These are phyloP conservation scores for Natator depressus DNA, from an alignment of 2,113 vertebrate genomes.

Conservation along the genomic window DNA sequence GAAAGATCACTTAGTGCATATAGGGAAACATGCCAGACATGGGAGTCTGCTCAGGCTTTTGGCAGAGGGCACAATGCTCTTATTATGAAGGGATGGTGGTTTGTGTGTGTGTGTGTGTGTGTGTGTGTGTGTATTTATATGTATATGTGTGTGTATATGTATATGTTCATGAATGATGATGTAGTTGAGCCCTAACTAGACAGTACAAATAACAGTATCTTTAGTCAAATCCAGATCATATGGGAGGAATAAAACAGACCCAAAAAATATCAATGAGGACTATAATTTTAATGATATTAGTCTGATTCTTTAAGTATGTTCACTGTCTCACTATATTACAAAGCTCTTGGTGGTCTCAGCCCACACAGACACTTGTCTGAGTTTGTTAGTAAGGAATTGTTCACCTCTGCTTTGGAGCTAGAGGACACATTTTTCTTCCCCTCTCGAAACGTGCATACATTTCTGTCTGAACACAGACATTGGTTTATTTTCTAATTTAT, in stretches of 20 bases:
- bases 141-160: too few species aligned
- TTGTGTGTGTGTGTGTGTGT: too few species aligned
- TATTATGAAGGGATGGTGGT: not conserved
- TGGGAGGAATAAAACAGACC: conserved; percentile 38
- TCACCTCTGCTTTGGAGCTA: not conserved
- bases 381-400: not conserved
- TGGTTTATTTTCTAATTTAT: not conserved
- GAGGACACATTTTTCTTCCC: not conserved
- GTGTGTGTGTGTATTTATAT: too few species aligned
- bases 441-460: not conserved
- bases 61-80: not conserved
- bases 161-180: conserved; percentile 1
- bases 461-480: not conserved
- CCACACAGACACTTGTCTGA: not conserved
- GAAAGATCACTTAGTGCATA: not conserved
- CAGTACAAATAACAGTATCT: conserved; percentile 18
- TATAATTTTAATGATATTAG: conserved; percentile 21
- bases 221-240: conserved; percentile 12
- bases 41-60: not conserved
- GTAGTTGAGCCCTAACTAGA: conserved; percentile 41
- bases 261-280: not conserved
- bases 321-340: not conserved
- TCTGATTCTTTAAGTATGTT: conserved; percentile 16
- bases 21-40: not conserved
- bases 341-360: not conserved